Evolutionary conservation across 2,113 vertebrate genomes (phyloP).

Genomic region (Pachycephala philippinensis): DNA sequence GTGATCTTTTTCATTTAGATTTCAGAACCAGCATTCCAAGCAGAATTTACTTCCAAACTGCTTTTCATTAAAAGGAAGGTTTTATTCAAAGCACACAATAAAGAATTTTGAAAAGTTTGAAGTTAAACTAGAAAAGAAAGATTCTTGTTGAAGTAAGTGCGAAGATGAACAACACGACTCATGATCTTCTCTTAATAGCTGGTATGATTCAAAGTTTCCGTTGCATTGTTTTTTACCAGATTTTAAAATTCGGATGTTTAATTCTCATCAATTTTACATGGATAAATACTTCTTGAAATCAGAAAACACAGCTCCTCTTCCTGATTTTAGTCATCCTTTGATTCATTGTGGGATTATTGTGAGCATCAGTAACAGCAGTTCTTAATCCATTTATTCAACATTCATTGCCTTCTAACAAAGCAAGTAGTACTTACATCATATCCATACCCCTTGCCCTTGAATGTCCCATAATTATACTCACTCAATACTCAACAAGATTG

Average conservation of each 20-base stretch:
- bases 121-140: not conserved
- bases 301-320: not conserved
- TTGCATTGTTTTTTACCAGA: not conserved
- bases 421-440: not conserved
- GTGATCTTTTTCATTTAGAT: slow-evolving; percentile 8
- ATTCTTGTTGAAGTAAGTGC: not conserved
- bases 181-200: not conserved
- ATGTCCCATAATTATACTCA: not conserved
- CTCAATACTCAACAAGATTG: not conserved
- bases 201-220: not conserved
- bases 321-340: not conserved
- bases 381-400: not conserved
- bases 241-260: slow-evolving; percentile 8
- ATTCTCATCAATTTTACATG: not conserved
- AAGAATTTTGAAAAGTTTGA: slow-evolving; percentile 30
- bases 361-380: not conserved
- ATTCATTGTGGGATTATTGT: not conserved
- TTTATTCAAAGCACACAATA: not conserved
- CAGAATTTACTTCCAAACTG: not conserved
- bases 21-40: not conserved
- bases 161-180: not conserved
- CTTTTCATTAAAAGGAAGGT: not conserved
- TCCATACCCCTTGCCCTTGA: not conserved
- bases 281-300: not conserved
- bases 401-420: not conserved